Evolutionary conservation across 1,140 invertebrate genomes (phyloP), one percentile per base, ranked within the genome.

Genomic region (Rhagoletis pomonella): DNA sequence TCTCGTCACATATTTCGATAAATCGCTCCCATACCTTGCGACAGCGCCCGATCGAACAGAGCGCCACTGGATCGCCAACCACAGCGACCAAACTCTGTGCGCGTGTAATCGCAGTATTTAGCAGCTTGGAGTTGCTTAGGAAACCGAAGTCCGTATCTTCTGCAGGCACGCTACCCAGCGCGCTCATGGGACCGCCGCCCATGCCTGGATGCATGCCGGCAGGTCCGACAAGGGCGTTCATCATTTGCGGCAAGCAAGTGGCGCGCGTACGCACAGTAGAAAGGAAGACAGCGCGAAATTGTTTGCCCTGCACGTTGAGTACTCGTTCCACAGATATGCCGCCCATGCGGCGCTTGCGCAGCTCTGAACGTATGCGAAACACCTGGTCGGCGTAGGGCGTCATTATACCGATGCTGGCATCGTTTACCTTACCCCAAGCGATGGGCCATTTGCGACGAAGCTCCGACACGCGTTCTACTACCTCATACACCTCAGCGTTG

Each of bases 251-350:
- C 94, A 92, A 93, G 91, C 96, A 97, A 1, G 96, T 97, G 86
- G 95, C 94, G 67, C 96, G 93, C 1, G 97, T 98, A 5, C 97
- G 94, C 1, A 98, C 97, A 0, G 97, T 97, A 39, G 96, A 97
- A 60, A 98, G 93, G 89, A 98, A 96, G 50, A 98, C 96, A 0
- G 96, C 97, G 10, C 97, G 94, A 90, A 98, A 98, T 93, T 98
- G 97, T 92, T 98, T 98, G 92, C 97, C 97, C 94, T 98, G 97
- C 0, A 98, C 97, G 93, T 98, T 98, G 0, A 97, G 94, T 10
- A 98, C 97, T 88, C 97, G 94, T 91, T 98, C 97, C 1, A 98
- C 97, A 6, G 96, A 97, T 55, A 98, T 96, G 64, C 96, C 96
- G 87, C 95, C 95, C 90, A 98, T 94, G 69, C 96, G 94, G 5